Base-by-base conservation (phyloP, 2,797 vertebrate genomes). In the Remorina albescens region DNA sequence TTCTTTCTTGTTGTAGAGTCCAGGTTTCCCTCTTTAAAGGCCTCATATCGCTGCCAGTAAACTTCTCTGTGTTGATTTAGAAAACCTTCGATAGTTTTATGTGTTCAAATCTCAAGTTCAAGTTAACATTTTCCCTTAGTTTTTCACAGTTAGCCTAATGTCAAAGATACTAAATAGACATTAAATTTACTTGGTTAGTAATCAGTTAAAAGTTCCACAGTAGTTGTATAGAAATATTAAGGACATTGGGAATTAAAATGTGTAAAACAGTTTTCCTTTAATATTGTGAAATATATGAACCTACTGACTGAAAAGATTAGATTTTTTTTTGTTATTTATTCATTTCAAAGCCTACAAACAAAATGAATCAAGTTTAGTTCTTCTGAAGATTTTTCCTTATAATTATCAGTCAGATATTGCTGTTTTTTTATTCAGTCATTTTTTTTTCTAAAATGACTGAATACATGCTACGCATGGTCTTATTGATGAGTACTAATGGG, bases 1-100 rank as follows among this genome's bases (percentile, higher is more conserved):
- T 69, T 69, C 21, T 1, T 16, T 81, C 41, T 57, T 49, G 41
- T 60, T 62, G 49, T 34, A 16, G 37, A 70, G 69, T 36, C 41
- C 64, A 75, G 34, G 74, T 36, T 15, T 61, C 41, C 49, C 12
- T 18, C 8, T 46, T 50, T 28, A 53, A 53, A 64, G 26, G 10
- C 25, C 15, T 55, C 16, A 5, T 6, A 15, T 37, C 26, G 9
- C 42, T 70, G 74, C 26, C 70, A 69, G 50, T 60, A 28, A 71
- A 51, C 60, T 72, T n/a, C 34, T 28, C 3, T 54, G 6, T 6
- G 23, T 42, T 34, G 8, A 53, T 47, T 71, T 37, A 28, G 5
- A 3, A 57, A 16, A 47, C 51, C 57, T 41, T 44, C 23, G 13
- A 25, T 21, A 5, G 11, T 60, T 49, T 66, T 36, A 56, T 72